These are phyloP conservation scores for Papilio polytes DNA, from an alignment of 1,140 invertebrate genomes.

Conservation along the genomic window DNA sequence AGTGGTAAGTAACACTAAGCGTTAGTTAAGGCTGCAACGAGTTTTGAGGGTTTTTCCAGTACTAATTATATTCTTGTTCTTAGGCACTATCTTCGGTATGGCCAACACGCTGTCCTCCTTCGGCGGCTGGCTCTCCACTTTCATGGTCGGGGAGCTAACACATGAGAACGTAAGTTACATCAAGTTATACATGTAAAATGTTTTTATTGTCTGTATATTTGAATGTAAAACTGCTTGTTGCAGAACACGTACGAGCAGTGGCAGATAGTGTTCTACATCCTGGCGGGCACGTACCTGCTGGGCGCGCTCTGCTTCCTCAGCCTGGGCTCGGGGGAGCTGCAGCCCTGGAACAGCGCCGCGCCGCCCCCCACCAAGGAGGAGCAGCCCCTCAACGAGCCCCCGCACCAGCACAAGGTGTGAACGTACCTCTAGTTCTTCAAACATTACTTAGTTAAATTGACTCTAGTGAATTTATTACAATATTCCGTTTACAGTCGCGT, in stretches of 20 bases:
- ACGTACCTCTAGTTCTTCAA: not conserved
- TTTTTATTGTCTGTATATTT: too few relatives aligned
- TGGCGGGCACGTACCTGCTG: slow-evolving; percentile 88
- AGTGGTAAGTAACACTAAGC: slow-evolving; percentile 85
- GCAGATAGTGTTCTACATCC: slow-evolving; percentile 93
- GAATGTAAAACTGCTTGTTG: slow-evolving; percentile 45
- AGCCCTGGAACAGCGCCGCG: slow-evolving; percentile 85
- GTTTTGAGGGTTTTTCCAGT: not conserved
- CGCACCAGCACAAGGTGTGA: slow-evolving; percentile 52
- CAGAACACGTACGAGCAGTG: slow-evolving; percentile 91
- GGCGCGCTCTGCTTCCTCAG: slow-evolving; percentile 88
- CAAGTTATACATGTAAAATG: not conserved
- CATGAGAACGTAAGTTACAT: slow-evolving; percentile 86
- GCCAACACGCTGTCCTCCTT: slow-evolving; percentile 95
- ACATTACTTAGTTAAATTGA: slow-evolving; percentile 12
- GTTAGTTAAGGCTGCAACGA: not conserved
- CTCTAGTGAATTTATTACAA: slow-evolving; percentile 18
- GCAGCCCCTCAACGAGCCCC: slow-evolving; percentile 66
- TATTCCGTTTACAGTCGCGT: not conserved
- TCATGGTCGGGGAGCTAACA: slow-evolving; percentile 93
- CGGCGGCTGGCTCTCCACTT: slow-evolving; percentile 93
- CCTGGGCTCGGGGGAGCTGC: slow-evolving; percentile 89
- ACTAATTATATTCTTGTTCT: slow-evolving; percentile 44
- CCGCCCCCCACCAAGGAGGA: slow-evolving; percentile 56
- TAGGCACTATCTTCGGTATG: slow-evolving; percentile 93